A percentile compares a stretch with the other conserved stretches of the same genome.
These are phyloP conservation scores for Clarias platycephalus DNA, from an alignment of 2,797 vertebrate genomes.

Conservation along the genomic window DNA sequence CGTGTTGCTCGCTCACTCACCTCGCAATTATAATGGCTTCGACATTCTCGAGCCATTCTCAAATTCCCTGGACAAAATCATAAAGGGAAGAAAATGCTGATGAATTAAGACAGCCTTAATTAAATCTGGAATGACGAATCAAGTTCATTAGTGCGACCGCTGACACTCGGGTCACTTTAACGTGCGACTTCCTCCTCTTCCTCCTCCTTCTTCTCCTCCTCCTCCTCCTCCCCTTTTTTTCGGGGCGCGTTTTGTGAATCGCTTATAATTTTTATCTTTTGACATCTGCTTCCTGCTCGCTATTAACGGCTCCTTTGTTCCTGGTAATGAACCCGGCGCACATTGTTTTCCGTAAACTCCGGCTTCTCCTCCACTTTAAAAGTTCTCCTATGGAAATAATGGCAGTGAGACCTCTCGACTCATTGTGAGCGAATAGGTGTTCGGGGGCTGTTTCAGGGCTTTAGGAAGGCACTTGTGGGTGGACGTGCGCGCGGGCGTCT, in stretches of 20 bases:
- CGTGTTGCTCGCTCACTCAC: slow-evolving; percentile 30
- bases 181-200: slow-evolving; percentile 26
- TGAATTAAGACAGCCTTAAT: slow-evolving; percentile 58
- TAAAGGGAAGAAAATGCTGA: slow-evolving; percentile 43
- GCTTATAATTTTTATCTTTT: slow-evolving; percentile 7
- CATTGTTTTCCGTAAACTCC: neutral
- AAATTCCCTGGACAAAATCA: slow-evolving; percentile 34
- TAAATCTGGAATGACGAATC: slow-evolving; percentile 57
- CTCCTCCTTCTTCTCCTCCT: neutral
- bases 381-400: slow-evolving; percentile 10
- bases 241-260: neutral
- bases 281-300: slow-evolving; percentile 4
- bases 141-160: slow-evolving; percentile 52
- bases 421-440: slow-evolving; percentile 10
- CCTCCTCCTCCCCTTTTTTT: neutral
- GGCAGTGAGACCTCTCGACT: neutral
- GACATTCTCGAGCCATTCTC: slow-evolving; percentile 34
- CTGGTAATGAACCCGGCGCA: neutral
- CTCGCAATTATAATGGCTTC: slow-evolving; percentile 52
- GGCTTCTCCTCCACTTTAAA: neutral
- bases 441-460: slow-evolving; percentile 16
- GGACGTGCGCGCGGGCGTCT: slow-evolving; percentile 26
- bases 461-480: slow-evolving; percentile 38
- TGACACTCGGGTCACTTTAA: slow-evolving; percentile 16
- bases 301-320: neutral